Conservation (phyloP, 1,140 invertebrate genomes). For the Acarapis woodi region DNA sequence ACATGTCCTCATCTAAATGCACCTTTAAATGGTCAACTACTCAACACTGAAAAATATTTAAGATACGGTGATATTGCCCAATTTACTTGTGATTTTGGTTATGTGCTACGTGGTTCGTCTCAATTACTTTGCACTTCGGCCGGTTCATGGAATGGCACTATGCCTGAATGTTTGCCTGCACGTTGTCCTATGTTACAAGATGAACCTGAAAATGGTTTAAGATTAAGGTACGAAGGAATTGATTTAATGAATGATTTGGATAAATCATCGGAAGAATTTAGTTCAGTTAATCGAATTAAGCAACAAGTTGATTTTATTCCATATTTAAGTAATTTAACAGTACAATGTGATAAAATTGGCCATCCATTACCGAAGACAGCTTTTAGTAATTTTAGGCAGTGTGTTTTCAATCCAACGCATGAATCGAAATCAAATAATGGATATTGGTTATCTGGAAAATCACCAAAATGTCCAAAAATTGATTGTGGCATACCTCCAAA, state of each 20-base stretch:
- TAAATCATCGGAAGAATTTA: no score
- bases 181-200: slow-evolving; percentile 64
- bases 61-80: slow-evolving; percentile 65
- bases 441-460: slow-evolving; percentile 67
- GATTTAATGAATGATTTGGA: no score
- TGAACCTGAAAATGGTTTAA: slow-evolving; percentile 51
- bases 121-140: slow-evolving; percentile 56
- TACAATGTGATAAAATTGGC: slow-evolving; percentile 44
- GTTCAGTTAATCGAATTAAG: no score
- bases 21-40: slow-evolving; percentile 60
- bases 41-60: slow-evolving; percentile 47
- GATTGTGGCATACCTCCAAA: slow-evolving; percentile 59
- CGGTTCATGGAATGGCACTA: slow-evolving; percentile 73
- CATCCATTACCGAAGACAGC: slow-evolving; percentile 42
- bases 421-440: no score
- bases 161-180: slow-evolving; percentile 69
- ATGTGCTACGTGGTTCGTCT: slow-evolving; percentile 53
- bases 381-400: slow-evolving; percentile 56
- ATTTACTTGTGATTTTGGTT: slow-evolving; percentile 86
- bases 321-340: slow-evolving; percentile 61
- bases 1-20: slow-evolving; percentile 45
- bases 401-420: slow-evolving; percentile 69
- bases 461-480: slow-evolving; percentile 45
- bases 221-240: slow-evolving; percentile 20
- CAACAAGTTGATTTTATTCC: slow-evolving; percentile 48